Evolutionary conservation across 2,888 invertebrate genomes (phyloP).

Genomic region (Ophion obscuratus): DNA sequence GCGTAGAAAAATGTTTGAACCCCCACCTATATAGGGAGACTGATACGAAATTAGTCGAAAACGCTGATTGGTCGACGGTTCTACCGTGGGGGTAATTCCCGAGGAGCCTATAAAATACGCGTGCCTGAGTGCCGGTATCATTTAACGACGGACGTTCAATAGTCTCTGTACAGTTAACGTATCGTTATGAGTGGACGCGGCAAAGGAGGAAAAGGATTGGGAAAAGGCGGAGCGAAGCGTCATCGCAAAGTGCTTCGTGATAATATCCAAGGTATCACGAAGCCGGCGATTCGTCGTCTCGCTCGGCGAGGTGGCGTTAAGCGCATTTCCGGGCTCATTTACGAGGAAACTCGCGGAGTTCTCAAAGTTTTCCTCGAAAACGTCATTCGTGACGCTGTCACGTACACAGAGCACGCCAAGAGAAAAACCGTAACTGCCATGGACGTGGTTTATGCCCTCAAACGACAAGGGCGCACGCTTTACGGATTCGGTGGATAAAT

Average conservation of each 20-base stretch:
- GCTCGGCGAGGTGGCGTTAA: constrained; percentile 88
- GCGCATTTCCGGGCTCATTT: constrained; percentile 87
- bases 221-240: constrained; percentile 92
- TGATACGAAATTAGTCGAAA: too few relatives aligned
- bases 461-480: constrained; percentile 84
- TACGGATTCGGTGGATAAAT: constrained; percentile 84
- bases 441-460: constrained; percentile 87
- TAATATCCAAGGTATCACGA: constrained; percentile 88
- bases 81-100: constrained; percentile 3
- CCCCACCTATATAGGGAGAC: not conserved
- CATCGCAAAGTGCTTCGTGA: constrained; percentile 92
- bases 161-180: not conserved
- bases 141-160: not conserved
- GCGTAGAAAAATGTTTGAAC: too few relatives aligned
- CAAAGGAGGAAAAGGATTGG: constrained; percentile 91
- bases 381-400: constrained; percentile 87
- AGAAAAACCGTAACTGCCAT: constrained; percentile 88
- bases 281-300: constrained; percentile 87
- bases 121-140: not conserved
- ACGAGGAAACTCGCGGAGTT: constrained; percentile 92
- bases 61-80: constrained; percentile 20
- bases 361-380: constrained; percentile 89
- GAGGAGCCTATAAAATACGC: constrained; percentile 26
- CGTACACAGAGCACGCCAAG: constrained; percentile 87
- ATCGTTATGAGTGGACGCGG: constrained; percentile 90